Evolutionary conservation across 2,888 invertebrate species (phyloP).

Genomic region (Andrena haemorrhoa): DNA sequence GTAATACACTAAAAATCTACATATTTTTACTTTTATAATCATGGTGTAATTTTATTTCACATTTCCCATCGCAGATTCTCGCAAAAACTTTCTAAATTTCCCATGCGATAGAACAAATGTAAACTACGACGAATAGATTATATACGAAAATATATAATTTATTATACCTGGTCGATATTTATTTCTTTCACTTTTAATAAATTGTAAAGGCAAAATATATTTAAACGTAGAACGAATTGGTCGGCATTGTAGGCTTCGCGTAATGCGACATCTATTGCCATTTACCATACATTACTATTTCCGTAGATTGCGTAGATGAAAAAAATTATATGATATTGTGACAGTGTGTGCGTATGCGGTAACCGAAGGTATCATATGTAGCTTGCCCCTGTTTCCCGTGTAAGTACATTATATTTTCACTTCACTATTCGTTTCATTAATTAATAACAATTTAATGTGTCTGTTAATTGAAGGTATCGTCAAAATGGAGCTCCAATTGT

Average conservation of each 20-base stretch:
- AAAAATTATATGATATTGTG: conserved; percentile 1
- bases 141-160: conserved; percentile 13
- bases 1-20: conserved; percentile 78
- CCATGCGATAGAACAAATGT: neutral
- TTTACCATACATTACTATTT: neutral
- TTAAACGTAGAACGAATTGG: neutral
- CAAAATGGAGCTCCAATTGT: conserved; percentile 87
- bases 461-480: conserved; percentile 10
- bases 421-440: neutral
- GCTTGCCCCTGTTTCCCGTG: conserved; percentile 14
- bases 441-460: conserved; percentile 6
- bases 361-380: neutral
- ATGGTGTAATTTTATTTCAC: conserved; percentile 69
- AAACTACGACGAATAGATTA: conserved; percentile 15
- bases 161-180: neutral
- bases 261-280: neutral
- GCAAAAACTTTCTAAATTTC: conserved; percentile 4
- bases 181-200: neutral
- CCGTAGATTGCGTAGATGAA: neutral
- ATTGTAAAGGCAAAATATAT: neutral
- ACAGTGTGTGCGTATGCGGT: conserved; percentile 22
- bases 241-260: too few relatives aligned
- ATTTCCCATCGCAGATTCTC: conserved; percentile 13
- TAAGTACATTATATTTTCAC: conserved; percentile 28
- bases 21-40: conserved; percentile 80